Conservation (phyloP, 2,113 vertebrate species). For the Ailuropoda melanoleuca region DNA sequence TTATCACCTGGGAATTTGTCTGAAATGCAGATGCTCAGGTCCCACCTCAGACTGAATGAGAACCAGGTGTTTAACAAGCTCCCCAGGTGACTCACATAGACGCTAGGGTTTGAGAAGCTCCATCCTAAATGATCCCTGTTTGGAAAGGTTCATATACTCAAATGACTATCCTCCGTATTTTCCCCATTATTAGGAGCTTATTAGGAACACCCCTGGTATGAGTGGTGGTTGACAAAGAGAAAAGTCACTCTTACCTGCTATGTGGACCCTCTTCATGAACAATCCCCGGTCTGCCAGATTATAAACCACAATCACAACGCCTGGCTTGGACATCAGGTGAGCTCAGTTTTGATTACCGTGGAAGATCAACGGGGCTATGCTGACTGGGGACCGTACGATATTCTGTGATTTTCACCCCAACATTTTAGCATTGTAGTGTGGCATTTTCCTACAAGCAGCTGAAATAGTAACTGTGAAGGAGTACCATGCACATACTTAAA, state of each 20-base stretch:
- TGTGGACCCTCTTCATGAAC: neutral
- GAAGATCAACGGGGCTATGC: too few species aligned
- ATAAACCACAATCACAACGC: accelerated
- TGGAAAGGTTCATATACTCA: neutral
- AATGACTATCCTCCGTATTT: neutral
- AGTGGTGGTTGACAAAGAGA: neutral
- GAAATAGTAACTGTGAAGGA: neutral
- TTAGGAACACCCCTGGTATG: neutral
- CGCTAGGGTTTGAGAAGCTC: too few species aligned
- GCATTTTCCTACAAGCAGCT: neutral
- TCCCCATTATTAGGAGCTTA: neutral
- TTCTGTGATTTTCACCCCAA: neutral
- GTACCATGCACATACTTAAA: neutral
- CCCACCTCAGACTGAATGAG: neutral
- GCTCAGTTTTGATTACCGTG: neutral
- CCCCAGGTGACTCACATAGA: neutral
- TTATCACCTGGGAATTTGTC: neutral
- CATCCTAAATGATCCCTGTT: neutral
- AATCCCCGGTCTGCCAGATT: neutral
- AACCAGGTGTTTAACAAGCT: neutral
- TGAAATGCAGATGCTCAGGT: neutral
- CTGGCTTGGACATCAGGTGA: neutral
- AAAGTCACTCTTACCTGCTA: accelerated
- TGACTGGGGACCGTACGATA: accelerated
- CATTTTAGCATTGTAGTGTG: neutral